Conservation (phyloP, 2,797 vertebrate genomes). For the Craterocephalus amniculus region DNA sequence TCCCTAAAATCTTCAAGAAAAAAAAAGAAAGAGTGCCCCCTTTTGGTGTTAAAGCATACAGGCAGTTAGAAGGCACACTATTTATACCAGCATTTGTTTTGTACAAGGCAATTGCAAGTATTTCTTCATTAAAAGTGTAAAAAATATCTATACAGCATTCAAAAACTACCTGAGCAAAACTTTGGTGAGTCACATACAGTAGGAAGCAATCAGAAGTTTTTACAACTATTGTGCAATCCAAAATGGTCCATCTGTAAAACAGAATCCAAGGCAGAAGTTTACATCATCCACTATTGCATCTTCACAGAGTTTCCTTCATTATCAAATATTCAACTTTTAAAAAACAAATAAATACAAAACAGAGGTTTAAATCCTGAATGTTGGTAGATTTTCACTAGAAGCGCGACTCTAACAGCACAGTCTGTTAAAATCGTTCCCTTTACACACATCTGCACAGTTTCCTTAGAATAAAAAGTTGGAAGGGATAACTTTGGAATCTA, state of each 20-base stretch:
- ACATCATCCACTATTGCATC: slow-evolving; percentile 19
- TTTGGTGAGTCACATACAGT: slow-evolving; percentile 47
- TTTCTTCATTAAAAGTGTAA: slow-evolving; percentile 23
- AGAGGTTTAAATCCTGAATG: slow-evolving; percentile 22
- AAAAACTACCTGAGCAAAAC: slow-evolving; percentile 70
- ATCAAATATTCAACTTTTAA: slow-evolving; percentile 29
- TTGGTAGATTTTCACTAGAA: slow-evolving; percentile 18
- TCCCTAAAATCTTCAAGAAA: slow-evolving; percentile 5
- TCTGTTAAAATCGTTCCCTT: slow-evolving; percentile 38
- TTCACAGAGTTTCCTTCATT: slow-evolving; percentile 10
- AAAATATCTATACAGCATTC: slow-evolving; percentile 50
- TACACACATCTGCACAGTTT: slow-evolving; percentile 23
- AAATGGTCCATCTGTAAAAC: slow-evolving; percentile 25
- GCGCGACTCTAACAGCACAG: slow-evolving; percentile 37
- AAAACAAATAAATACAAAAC: slow-evolving; percentile 63
- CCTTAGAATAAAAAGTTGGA: not conserved
- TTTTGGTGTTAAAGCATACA: slow-evolving; percentile 45
- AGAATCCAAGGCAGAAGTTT: slow-evolving; percentile 18
- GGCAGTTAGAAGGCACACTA: slow-evolving; percentile 19
- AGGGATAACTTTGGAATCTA: slow-evolving; percentile 10
- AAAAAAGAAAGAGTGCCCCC: slow-evolving; percentile 38
- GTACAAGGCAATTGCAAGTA: slow-evolving; percentile 17
- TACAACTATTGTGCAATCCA: slow-evolving; percentile 16
- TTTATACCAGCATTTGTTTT: slow-evolving; percentile 22
- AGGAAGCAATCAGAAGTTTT: slow-evolving; percentile 34